Base-by-base conservation (phyloP, 1,140 invertebrate genomes). In the Microvelia longipes region DNA sequence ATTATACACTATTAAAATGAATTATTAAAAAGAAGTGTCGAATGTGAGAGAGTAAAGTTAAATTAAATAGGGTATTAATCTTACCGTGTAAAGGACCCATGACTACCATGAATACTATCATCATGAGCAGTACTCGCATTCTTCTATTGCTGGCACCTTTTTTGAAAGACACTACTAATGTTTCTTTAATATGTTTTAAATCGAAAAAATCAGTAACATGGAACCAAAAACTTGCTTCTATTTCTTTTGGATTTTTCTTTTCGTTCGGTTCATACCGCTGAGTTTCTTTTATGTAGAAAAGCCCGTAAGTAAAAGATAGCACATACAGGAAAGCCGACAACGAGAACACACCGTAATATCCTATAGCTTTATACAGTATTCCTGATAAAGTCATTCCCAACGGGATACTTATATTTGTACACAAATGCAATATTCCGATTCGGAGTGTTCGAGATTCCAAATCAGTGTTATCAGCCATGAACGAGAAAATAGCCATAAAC, bases 401-500 rank as follows among this genome's bases (percentile, higher is more conserved):
- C 0, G 90, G 90, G 69, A 91, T 86, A 67, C 90, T 90, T 66
- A 92, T 80, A 0, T 88, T 91, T 75, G 89, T 86, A 75, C 90
- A 90, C 2, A 91, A 82, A 78, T 91, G 94, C 71, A 91, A 87
- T 28, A 94, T 87, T 24, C 90, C 91, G 73, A 94, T 91, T 69
- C 92, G 78, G 15, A 91, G 81, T 0, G 92, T 94, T 71, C 92
- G 84, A 69, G 87, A 88, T 77, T 91, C 86, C 68, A 89, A 84
- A 14, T 87, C 87, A 0, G 91, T 92, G 14, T 93, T 88, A 76
- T 94, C 91, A 0, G 86, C 89, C 35, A 95, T 89, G 75, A 93
- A 94, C 77, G 91, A 93, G 76, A 94, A 94, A 29, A 90, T 86
- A 14, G 90, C 89, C 88, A 94, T 93, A 72, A 93, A 87, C 85